Evolutionary conservation across 2,797 vertebrate genomes (phyloP), one percentile per base, ranked within the genome.

Genomic region (Nyctalus aviator): DNA sequence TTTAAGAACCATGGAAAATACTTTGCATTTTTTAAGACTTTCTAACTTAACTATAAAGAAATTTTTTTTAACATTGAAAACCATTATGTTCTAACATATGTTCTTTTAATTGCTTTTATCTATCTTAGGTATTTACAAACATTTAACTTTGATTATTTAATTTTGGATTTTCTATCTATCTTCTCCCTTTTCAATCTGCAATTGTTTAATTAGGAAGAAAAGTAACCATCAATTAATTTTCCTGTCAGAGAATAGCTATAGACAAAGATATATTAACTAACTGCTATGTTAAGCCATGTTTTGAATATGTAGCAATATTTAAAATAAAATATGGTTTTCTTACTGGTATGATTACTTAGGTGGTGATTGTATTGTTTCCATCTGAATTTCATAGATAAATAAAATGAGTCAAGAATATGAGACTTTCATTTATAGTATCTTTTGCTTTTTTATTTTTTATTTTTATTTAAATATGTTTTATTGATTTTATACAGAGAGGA

Each of bases 111-210:
- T 77, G 23, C 44, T 59, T 87, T 15, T 59, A 55, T 73, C 44
- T 90, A 75, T 15, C 1, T 88, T 2, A 23, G 68, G 8, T 79
- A 25, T 23, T 92, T 46, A 57, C 2, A 81, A 9, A 76, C 3
- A 84, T 78, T 91, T 69, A 71, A 82, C 18, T 91, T 88, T 9
- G 6, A 68, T 91, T 20, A 71, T n/a, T 86, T 59, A 79, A 6
- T 82, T 88, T 91, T 86, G 37, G 1, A 46, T 84, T 68, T 90
- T 91, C 53, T 3, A 59, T 96, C 75, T 30, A 35, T 87, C n/a
- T 87, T 84, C 68, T 91, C 9, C 13, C 15, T 37, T 87, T 84
- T 87, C 66, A 82, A 53, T 71, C 55, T 89, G 46, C 15, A 85
- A 30, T 57, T 90, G 21, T 84, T 95, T 71, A 73, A 77, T 81